These are phyloP conservation scores for Criorhina ranunculi DNA, from an alignment of 2,888 invertebrate species.

Conservation along the genomic window DNA sequence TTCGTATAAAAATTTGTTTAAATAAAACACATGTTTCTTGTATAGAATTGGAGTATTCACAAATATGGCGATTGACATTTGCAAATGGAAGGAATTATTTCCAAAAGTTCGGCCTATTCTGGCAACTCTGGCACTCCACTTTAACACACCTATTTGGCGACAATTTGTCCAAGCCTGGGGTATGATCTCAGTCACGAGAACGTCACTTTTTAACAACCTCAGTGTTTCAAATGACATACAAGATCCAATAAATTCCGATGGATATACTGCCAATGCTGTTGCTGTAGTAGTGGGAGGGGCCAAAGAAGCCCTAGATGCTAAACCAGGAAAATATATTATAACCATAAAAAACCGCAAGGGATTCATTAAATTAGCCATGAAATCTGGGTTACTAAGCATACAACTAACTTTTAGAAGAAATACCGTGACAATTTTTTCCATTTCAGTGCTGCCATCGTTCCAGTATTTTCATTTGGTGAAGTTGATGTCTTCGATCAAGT, in stretches of 20 bases:
- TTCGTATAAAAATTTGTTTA: neutral
- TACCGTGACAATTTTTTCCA: neutral
- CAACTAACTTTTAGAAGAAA: conserved; percentile 38
- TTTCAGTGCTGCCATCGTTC: conserved; percentile 91
- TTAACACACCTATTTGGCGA: conserved; percentile 89
- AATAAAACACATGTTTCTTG: neutral
- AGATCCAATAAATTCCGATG: conserved; percentile 81
- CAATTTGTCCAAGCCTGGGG: conserved; percentile 87
- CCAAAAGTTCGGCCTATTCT: conserved; percentile 87
- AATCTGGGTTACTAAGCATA: too few species aligned
- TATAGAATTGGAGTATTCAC: conserved; percentile 91
- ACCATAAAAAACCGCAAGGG: conserved; percentile 93
- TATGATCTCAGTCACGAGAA: conserved; percentile 85
- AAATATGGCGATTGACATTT: conserved; percentile 90
- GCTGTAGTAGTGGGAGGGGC: conserved; percentile 95
- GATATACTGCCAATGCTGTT: conserved; percentile 85
- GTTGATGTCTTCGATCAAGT: conserved; percentile 93
- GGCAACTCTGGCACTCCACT: conserved; percentile 90
- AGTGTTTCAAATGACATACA: conserved; percentile 82
- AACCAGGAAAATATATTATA: conserved; percentile 90
- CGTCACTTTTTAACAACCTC: conserved; percentile 83
- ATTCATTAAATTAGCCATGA: conserved; percentile 90
- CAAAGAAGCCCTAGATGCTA: conserved; percentile 93
- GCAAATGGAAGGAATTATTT: conserved; percentile 85
- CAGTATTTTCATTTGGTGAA: conserved; percentile 96